A percentile compares a stretch with the other conserved stretches of the same genome.
Evolutionary conservation across 1,140 invertebrate genomes (phyloP).

Genomic region (Nephila pilipes): DNA sequence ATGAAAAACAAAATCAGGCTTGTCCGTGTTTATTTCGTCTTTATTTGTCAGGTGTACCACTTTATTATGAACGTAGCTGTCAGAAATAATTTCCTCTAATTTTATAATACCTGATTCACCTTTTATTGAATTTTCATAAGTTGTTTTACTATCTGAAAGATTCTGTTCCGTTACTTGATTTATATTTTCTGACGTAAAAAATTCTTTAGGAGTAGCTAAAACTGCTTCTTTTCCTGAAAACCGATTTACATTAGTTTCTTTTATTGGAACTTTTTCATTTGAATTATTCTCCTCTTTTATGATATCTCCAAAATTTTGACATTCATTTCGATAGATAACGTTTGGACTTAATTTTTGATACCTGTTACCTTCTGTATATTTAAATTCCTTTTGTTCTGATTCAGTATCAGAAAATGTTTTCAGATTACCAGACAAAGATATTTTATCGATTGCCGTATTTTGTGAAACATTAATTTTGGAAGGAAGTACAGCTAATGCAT

Average conservation of each 20-base stretch:
- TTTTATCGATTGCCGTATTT: not conserved
- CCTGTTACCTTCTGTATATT: not conserved
- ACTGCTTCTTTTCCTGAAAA: not conserved
- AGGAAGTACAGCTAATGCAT: not conserved
- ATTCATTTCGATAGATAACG: not conserved
- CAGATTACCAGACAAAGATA: not conserved
- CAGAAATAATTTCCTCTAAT: not conserved
- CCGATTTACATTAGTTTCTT: not conserved
- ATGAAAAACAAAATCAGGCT: too few species aligned
- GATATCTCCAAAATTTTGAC: not conserved
- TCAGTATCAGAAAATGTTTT: not conserved
- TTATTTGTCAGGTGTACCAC: too few species aligned
- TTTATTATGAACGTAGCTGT: not conserved
- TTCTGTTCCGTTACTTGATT: not conserved
- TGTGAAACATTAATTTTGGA: not conserved
- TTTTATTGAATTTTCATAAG: too few species aligned
- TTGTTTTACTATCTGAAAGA: too few species aligned
- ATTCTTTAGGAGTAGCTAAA: not conserved
- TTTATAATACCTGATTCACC: not conserved
- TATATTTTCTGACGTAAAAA: not conserved
- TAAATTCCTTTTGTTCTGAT: not conserved
- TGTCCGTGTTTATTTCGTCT: too few species aligned
- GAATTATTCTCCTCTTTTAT: not conserved
- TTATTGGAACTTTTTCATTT: not conserved
- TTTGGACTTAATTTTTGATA: not conserved